A percentile compares a stretch with the other conserved stretches of the same genome.
Evolutionary conservation across 2,888 invertebrate genomes (phyloP).

Genomic region (Tetranychus truncatus): DNA sequence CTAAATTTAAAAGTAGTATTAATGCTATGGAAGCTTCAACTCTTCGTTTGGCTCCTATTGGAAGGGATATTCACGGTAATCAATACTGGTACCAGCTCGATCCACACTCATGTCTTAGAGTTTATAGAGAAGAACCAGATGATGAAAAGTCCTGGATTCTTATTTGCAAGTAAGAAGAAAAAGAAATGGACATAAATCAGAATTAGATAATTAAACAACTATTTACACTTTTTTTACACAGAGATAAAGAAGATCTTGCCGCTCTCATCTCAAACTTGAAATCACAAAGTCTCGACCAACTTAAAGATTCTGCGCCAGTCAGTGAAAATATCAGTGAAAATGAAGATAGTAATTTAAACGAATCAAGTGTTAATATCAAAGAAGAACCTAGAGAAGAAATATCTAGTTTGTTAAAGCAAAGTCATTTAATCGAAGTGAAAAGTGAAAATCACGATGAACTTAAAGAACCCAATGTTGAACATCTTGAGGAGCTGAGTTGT

Average conservation of each 20-base stretch:
- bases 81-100: conserved; percentile 87
- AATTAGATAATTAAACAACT: background rate
- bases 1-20: conserved; percentile 59
- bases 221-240: conserved; percentile 31
- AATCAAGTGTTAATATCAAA: conserved; percentile 19
- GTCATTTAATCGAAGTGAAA: background rate
- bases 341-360: conserved; percentile 19
- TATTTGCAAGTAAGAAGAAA: conserved; percentile 10
- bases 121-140: conserved; percentile 87
- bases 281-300: conserved; percentile 33
- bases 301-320: conserved; percentile 34
- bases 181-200: background rate
- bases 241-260: conserved; percentile 59
- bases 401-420: background rate
- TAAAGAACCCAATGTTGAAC: too few relatives aligned
- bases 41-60: conserved; percentile 68
- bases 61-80: conserved; percentile 71
- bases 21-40: conserved; percentile 39
- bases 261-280: conserved; percentile 44
- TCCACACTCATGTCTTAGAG: conserved; percentile 63
- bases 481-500: too few relatives aligned
- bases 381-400: background rate
- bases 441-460: background rate
- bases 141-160: conserved; percentile 78
- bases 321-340: conserved; percentile 24